Evolutionary conservation across 2,888 invertebrate genomes (phyloP).

Genomic region (Tenthredo livida): DNA sequence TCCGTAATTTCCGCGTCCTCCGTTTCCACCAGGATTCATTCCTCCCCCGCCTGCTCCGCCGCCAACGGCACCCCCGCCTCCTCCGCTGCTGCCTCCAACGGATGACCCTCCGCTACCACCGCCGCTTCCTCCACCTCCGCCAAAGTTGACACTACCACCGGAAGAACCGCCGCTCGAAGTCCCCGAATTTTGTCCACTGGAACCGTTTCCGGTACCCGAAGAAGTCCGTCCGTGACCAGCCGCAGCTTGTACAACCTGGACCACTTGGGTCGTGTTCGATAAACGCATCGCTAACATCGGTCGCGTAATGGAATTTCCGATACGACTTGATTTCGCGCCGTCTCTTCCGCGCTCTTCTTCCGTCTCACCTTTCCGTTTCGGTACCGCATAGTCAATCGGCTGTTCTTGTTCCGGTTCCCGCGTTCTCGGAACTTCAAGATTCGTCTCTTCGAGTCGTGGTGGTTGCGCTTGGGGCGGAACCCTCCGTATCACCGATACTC

Average conservation of each 20-base stretch:
- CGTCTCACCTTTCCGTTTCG: slow-evolving; percentile 86
- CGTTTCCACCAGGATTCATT: slow-evolving; percentile 87
- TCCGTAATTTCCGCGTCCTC: slow-evolving; percentile 89
- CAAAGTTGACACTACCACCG: slow-evolving; percentile 64
- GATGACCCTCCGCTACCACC: slow-evolving; percentile 76
- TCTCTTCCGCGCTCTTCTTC: slow-evolving; percentile 82
- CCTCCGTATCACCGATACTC: slow-evolving; percentile 91
- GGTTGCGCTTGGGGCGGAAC: slow-evolving; percentile 81
- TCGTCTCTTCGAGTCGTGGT: slow-evolving; percentile 73
- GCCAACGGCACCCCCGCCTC: slow-evolving; percentile 81
- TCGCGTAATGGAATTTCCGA: slow-evolving; percentile 74
- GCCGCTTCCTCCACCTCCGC: slow-evolving; percentile 69
- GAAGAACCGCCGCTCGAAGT: slow-evolving; percentile 80
- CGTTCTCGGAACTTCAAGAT: slow-evolving; percentile 72
- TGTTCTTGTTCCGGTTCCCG: slow-evolving; percentile 83
- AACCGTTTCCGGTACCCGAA: slow-evolving; percentile 77
- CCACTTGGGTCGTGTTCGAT: slow-evolving; percentile 64
- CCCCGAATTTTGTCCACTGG: slow-evolving; percentile 75
- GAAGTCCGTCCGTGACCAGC: slow-evolving; percentile 89
- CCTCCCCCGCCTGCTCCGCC: slow-evolving; percentile 89
- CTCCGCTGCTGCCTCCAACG: slow-evolving; percentile 78
- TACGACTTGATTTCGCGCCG: slow-evolving; percentile 74
- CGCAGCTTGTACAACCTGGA: slow-evolving; percentile 78
- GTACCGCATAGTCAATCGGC: slow-evolving; percentile 93
- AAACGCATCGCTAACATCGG: slow-evolving; percentile 74